Evolutionary conservation across 2,113 vertebrate genomes (phyloP), one percentile per base, ranked within the genome.

Genomic region (Caranx ignobilis): DNA sequence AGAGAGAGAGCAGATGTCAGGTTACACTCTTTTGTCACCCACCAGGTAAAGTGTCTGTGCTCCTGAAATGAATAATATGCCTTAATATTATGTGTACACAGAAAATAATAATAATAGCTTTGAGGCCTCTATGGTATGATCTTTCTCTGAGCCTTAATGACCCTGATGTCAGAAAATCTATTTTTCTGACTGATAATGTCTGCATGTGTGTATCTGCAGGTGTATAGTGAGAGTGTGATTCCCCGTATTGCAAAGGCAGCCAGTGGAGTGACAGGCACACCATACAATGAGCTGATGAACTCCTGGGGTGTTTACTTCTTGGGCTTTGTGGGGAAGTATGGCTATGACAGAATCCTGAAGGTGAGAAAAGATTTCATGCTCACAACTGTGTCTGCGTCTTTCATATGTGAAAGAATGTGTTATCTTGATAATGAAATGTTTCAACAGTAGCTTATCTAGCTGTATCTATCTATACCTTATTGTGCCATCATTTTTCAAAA

Each of bases 231-330:
- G 80, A 95, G 88, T 81, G 93, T 95, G 47, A 95, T 95, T 82
- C 94, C 94, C 3, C 85, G 91, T 9, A 94, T 94, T 37, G 90
- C 94, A 34, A 95, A 95, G 84, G 94, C 94, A 73, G 94, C 93
- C 73, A 95, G 93, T 16, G 92, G 92, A 45, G 93, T 94, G 75
- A 96, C 93, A 57, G 94, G 93, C 16, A 94, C 94, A 0, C 94
- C 95, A 26, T 94, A 95, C 77, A 95, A 94, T 81, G 94, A 94
- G 81, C 89, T 96, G 87, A 95, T 94, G 94, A 96, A 95, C 89
- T 95, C 94, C 61, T 95, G 94, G 94, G 94, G 95, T 0, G 93
- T 95, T 62, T 95, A 94, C 69, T 95, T 95, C 84, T 88, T 95
- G 64, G 94, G 95, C 6, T 95, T 95, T 62, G 94, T 95, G 0